Evolutionary conservation across 1,140 invertebrate species (phyloP), one percentile per base, ranked within the genome.

Genomic region (Apis florea): DNA sequence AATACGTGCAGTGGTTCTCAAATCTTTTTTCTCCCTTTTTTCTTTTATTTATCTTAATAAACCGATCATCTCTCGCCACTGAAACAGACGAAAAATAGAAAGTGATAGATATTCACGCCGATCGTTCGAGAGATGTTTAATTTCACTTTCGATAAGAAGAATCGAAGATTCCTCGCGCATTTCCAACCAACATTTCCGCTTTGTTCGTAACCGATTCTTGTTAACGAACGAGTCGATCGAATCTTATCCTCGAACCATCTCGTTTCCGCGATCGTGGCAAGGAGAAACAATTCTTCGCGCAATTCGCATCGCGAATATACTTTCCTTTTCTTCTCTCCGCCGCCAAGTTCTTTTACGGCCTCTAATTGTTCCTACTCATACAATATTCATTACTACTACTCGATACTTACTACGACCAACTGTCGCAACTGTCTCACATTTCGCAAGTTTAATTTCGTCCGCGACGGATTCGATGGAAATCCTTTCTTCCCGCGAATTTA

Each of bases 171-270:
- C 49, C 9, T 54, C 47, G 26, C 53, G 12, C 71, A 54, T 79
- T 53, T 68, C n/a, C 15, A 82, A 54, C 2, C 21, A n/a, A 54
- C 63, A 8, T 24, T 40, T 61, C 47, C 24, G 15, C 31, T 72
- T 58, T 54, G 26, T 76, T 61, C 53, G 21, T 79, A 77, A 56
- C 61, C 15, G 70, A 86, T 76, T 40, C 63, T 24, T 82, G 47
- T 17, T 64, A 82, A 82, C 15, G 47, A 82, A 73, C 64, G n/a
- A 82, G 15, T 31, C 53, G 56, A 84, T 68, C 68, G 63, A 56
- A 83, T 77, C 26, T 81, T 84, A 84, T 85, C 61, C 61, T 56
- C 40, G 26, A 68, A 10, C 15, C 56, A 70, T 82, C 49, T 77
- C 2, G 51, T 80, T 83, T 83, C 66, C 49, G 56, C 17, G 64